phyloP scores from a whole-genome alignment of 2,888 invertebrate species.

The Cynaeus angustus region DNA sequence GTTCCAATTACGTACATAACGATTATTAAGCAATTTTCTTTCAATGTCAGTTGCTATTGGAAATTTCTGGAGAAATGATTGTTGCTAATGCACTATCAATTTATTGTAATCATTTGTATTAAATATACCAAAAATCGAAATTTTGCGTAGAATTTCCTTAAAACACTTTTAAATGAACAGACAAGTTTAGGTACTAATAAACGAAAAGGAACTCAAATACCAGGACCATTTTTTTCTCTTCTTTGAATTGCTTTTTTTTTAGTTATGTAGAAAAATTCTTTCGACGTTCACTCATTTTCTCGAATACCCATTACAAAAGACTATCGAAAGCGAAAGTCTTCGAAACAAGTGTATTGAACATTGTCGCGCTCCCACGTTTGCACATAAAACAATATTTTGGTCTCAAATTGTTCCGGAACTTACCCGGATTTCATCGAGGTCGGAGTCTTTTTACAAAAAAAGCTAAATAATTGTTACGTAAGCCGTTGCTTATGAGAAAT shows the following conservation, averaged over 20 bases:
- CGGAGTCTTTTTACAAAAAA: neutral
- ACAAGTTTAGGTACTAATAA: too few relatives aligned
- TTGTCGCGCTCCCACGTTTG: neutral
- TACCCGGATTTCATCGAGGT: constrained; percentile 1
- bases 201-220: too few relatives aligned
- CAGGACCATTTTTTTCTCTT: too few relatives aligned
- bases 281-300: too few relatives aligned
- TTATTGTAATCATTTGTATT: too few relatives aligned
- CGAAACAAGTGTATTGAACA: neutral
- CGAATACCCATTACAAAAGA: too few relatives aligned
- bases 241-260: too few relatives aligned
- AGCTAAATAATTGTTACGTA: neutral
- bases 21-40: constrained; percentile 33
- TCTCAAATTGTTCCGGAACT: neutral
- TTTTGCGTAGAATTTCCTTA: too few relatives aligned
- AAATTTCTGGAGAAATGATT: neutral
- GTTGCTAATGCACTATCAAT: neutral
- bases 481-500: too few relatives aligned
- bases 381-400: neutral
- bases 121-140: too few relatives aligned
- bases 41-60: constrained; percentile 22
- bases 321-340: neutral
- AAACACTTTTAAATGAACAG: too few relatives aligned
- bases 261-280: too few relatives aligned
- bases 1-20: constrained; percentile 27